Base-by-base conservation (phyloP, 2,888 invertebrate species). In the Noctuana brunneofusca region DNA sequence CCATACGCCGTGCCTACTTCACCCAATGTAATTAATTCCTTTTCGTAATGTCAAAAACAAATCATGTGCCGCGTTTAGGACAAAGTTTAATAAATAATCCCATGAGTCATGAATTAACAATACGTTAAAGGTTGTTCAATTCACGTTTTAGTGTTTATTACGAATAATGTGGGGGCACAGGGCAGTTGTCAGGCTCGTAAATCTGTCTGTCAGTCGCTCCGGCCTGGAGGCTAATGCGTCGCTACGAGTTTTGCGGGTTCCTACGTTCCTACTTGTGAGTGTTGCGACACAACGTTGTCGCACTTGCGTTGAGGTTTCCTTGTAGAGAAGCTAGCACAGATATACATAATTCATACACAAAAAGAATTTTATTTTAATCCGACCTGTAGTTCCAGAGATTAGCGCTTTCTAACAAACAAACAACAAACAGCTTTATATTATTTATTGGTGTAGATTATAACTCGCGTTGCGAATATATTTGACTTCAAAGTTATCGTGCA, bases 161-260 rank as follows among this genome's bases (percentile, higher is more conserved):
- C 64, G 64, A 67, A 48, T 56, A 60, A 68, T 66, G 67, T 64
- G 63, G 62, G 66, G 64, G 58, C 68, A 65, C 58, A 65, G 69
- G 65, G 63, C 67, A 66, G 64, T 64, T 70, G 72, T 73, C 67
- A 68, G 63, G 66, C 69, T 69, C 74, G 76, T 83, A 83, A 83
- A 84, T 83, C 76, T 72, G 74, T 79, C 77, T 69, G 75, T 76
- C 73, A 71, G 77, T 78, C 79, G 75, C 67, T 77, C 72, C 64
- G 18, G 18, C 22, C 38, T 38, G 1, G 50, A 12, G 43, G 56
- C 46, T 38, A 50, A 50, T 32, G 48, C 58, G 24, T 5, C 4
- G 5, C 5, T 24, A 5, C 24, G 24, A 24, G 4, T 24, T 24
- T 24, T 24, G 24, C 24, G 24, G 5, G 24, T 24, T 24, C 24